Percentiles rank a stretch among this genome's conserved stretches.
Conservation (phyloP, 1,140 invertebrate species). For the Odontomachus brunneus region DNA sequence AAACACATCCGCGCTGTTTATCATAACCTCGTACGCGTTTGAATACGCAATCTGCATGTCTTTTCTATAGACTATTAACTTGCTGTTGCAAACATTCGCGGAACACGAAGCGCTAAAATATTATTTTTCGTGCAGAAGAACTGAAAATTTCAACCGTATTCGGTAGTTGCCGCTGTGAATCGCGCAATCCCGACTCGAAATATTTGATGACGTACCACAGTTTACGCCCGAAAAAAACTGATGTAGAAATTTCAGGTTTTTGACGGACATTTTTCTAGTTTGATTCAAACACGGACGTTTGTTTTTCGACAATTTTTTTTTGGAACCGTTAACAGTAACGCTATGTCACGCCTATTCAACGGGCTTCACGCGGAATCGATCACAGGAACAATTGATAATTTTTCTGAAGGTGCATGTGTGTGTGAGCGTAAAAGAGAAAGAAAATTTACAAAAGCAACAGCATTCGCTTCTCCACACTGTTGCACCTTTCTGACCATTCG, state of each 20-base stretch:
- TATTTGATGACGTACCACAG: constrained; percentile 49
- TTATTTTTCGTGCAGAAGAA: constrained; percentile 23
- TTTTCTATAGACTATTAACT: constrained; percentile 30
- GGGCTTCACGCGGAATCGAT: constrained; percentile 15
- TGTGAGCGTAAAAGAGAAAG: background rate
- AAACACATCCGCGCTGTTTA: background rate
- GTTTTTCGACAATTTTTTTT: constrained; percentile 35
- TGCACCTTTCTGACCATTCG: background rate
- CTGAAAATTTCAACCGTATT: constrained; percentile 39
- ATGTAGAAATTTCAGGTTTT: constrained; percentile 31
- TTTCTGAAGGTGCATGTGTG: background rate
- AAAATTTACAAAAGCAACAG: constrained; percentile 1
- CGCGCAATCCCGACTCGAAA: constrained; percentile 32
- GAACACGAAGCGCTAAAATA: constrained; percentile 29
- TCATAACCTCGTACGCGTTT: background rate
- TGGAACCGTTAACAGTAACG: constrained; percentile 27
- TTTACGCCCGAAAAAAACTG: constrained; percentile 42
- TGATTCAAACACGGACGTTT: constrained; percentile 14
- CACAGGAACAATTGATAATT: constrained; percentile 37
- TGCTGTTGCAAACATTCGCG: background rate
- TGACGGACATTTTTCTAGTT: constrained; percentile 48
- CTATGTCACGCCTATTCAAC: constrained; percentile 31
- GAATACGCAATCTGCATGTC: constrained; percentile 1
- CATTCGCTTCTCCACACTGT: background rate
- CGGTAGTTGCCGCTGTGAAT: constrained; percentile 32